A percentile compares a stretch with the other conserved stretches of the same genome.
Evolutionary conservation across 2,888 invertebrate genomes (phyloP).

Genomic region (Selenia dentaria): DNA sequence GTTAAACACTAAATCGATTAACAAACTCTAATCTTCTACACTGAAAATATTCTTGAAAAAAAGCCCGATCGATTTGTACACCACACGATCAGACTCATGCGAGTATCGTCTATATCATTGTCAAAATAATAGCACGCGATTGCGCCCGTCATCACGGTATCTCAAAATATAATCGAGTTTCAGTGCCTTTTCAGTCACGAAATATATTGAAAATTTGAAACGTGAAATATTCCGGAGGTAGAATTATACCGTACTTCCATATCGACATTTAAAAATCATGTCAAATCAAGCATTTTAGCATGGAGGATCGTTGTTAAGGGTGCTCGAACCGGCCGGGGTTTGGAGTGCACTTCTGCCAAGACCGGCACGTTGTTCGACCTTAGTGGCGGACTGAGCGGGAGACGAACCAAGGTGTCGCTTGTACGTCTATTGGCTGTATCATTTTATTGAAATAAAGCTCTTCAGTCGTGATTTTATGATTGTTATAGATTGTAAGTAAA

Average conservation of each 20-base stretch:
- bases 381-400: slow-evolving; percentile 59
- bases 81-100: slow-evolving; percentile 32
- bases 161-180: slow-evolving; percentile 35
- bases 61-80: too few relatives aligned
- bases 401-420: slow-evolving; percentile 66
- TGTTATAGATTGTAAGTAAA: too few relatives aligned
- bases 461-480: too few relatives aligned
- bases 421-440: slow-evolving; percentile 4
- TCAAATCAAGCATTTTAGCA: slow-evolving; percentile 81
- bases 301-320: slow-evolving; percentile 63
- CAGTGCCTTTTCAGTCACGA: slow-evolving; percentile 31
- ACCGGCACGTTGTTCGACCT: slow-evolving; percentile 81
- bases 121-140: slow-evolving; percentile 42
- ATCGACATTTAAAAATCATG: slow-evolving; percentile 82
- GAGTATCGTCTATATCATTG: slow-evolving; percentile 32
- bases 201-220: slow-evolving; percentile 34
- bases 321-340: slow-evolving; percentile 58
- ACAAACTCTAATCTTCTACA: too few relatives aligned
- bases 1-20: too few relatives aligned
- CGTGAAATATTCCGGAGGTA: slow-evolving; percentile 10
- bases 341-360: slow-evolving; percentile 67
- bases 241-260: slow-evolving; percentile 46
- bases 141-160: slow-evolving; percentile 29
- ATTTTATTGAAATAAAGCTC: too few relatives aligned
- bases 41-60: too few relatives aligned